phyloP scores from a whole-genome alignment of 2,797 vertebrate species.

The Enteromius thamalakanensis region DNA sequence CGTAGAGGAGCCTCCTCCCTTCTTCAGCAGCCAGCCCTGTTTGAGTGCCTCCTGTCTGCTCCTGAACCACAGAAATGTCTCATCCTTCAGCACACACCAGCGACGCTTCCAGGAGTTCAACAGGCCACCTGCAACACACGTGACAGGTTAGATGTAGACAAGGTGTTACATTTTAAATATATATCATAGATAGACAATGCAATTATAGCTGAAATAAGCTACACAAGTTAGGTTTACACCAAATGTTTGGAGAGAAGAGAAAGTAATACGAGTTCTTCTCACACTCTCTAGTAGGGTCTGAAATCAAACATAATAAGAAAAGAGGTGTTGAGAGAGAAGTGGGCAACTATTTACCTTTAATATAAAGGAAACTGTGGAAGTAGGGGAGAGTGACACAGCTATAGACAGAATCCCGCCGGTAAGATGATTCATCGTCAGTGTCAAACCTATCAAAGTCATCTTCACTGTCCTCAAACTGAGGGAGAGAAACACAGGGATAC shows the following conservation, averaged over 20 bases:
- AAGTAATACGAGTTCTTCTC: not conserved
- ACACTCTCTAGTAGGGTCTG: not conserved
- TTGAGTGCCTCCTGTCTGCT: conserved; percentile 97
- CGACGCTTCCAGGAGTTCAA: conserved; percentile 96
- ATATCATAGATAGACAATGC: not conserved
- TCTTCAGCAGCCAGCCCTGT: conserved; percentile 97
- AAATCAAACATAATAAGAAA: not conserved
- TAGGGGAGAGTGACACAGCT: conserved; percentile 96
- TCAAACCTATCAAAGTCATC: conserved; percentile 95
- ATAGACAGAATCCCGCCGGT: conserved; percentile 93
- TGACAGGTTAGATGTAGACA: not conserved
- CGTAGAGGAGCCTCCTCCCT: conserved; percentile 93
- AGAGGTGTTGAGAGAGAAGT: not conserved
- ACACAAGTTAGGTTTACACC: not conserved
- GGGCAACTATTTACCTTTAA: conserved; percentile 85
- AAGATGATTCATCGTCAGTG: conserved; percentile 91
- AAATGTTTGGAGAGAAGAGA: not conserved
- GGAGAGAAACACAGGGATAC: conserved; percentile 11
- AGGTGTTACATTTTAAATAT: not conserved
- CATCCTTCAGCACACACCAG: conserved; percentile 97
- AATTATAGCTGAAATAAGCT: not conserved
- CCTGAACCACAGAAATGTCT: conserved; percentile 97
- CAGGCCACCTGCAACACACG: conserved; percentile 82
- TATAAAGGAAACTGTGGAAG: conserved; percentile 95
- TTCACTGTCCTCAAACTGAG: conserved; percentile 95